phyloP scores from a whole-genome alignment of 2,113 vertebrate genomes.

The Neodontobutis hainanensis region DNA sequence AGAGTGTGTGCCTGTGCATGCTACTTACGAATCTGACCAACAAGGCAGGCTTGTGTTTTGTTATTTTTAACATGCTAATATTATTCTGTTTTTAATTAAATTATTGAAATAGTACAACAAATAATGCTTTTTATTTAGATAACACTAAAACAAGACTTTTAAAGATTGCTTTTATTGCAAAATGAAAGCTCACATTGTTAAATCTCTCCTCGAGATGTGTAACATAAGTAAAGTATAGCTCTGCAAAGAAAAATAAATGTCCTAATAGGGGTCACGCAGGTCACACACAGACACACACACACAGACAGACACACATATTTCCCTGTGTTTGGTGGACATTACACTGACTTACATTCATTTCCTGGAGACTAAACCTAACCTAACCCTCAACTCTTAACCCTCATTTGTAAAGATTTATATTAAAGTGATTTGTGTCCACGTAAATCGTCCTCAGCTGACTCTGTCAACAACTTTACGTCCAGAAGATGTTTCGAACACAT shows the following conservation, averaged over 20 bases:
- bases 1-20: constrained; percentile 35
- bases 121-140: neutral
- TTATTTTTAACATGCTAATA: constrained; percentile 36
- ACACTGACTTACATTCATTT: neutral
- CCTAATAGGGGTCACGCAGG: constrained; percentile 42
- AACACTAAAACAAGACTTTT: constrained; percentile 4
- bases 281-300: constrained; percentile 32
- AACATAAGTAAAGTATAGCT: constrained; percentile 46
- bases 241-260: constrained; percentile 54
- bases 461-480: neutral
- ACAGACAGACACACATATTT: constrained; percentile 17
- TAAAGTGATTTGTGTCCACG: neutral
- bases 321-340: neutral
- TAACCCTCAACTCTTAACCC: neutral
- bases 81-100: constrained; percentile 29
- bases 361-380: neutral
- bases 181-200: constrained; percentile 1
- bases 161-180: constrained; percentile 4
- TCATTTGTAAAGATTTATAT: neutral
- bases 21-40: neutral
- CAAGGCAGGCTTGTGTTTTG: neutral
- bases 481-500: neutral
- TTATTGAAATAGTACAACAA: constrained; percentile 9
- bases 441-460: neutral
- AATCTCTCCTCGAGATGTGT: constrained; percentile 25